Evolutionary conservation across 2,888 invertebrate genomes (phyloP).

Genomic region (Nezara viridula): DNA sequence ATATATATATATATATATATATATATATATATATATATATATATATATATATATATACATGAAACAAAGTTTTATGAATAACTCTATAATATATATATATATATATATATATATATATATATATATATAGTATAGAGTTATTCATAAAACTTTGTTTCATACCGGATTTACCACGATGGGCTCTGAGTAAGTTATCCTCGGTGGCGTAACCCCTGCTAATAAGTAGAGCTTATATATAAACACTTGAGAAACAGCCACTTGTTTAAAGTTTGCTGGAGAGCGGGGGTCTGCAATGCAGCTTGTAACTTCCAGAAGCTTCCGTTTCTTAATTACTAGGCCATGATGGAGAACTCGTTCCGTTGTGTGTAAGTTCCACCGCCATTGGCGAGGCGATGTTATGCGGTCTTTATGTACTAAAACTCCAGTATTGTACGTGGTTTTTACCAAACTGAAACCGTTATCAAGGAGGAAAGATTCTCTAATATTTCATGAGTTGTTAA

Average conservation of each 20-base stretch:
- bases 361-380: neutral
- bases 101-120: too few relatives aligned
- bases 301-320: conserved; percentile 29
- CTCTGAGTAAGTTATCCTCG: neutral
- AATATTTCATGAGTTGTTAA: too few relatives aligned
- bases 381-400: neutral
- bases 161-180: neutral
- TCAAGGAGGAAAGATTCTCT: too few relatives aligned
- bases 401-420: neutral
- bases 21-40: too few relatives aligned
- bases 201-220: neutral
- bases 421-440: neutral
- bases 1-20: too few relatives aligned
- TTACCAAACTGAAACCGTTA: neutral
- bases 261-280: neutral
- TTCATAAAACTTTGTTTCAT: neutral
- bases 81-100: too few relatives aligned
- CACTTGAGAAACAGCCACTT: conserved; percentile 12
- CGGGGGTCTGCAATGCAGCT: conserved; percentile 20
- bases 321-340: conserved; percentile 45
- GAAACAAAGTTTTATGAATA: too few relatives aligned
- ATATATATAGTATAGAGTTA: neutral
- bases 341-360: neutral
- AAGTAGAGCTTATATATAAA: conserved; percentile 13
- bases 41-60: too few relatives aligned